Evolutionary conservation across 2,797 vertebrate genomes (phyloP).

Genomic region (Aselliscus stoliczkanus): DNA sequence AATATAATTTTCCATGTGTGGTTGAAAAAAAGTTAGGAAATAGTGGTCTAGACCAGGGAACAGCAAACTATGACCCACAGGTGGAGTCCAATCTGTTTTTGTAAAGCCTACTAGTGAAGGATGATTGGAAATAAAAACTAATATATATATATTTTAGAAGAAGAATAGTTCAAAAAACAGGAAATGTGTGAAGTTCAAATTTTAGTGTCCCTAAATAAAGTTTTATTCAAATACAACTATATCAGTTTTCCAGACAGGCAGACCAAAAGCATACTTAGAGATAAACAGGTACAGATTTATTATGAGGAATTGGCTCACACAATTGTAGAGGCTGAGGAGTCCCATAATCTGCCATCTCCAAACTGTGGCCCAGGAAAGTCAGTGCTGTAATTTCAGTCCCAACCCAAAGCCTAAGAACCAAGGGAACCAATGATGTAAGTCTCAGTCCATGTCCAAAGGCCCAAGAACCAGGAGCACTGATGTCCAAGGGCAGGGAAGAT

Average conservation of each 20-base stretch:
- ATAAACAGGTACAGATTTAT: not conserved
- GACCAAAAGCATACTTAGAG: not conserved
- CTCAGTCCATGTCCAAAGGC: not conserved
- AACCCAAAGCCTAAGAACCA: not conserved
- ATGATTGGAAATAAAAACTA: not conserved
- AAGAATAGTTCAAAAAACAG: not conserved
- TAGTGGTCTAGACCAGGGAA: not conserved
- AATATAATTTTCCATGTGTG: not conserved
- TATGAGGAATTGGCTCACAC: not conserved
- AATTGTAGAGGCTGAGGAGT: not conserved
- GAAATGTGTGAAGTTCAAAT: not conserved
- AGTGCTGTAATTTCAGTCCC: not conserved
- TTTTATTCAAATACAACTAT: not conserved
- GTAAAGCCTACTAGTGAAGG: not conserved
- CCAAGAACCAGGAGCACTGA: not conserved
- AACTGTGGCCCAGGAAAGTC: not conserved
- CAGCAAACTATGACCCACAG: not conserved
- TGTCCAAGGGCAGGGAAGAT: not conserved
- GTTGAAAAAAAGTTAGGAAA: not conserved
- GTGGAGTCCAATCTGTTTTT: not conserved
- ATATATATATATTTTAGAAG: not conserved
- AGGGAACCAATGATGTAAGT: not conserved
- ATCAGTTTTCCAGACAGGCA: not conserved
- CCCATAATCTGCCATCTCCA: not conserved
- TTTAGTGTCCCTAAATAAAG: not conserved